Percentiles rank a stretch among this genome's conserved stretches.
phyloP scores from a whole-genome alignment of 2,113 vertebrate species.

The Arothron firmamentum region DNA sequence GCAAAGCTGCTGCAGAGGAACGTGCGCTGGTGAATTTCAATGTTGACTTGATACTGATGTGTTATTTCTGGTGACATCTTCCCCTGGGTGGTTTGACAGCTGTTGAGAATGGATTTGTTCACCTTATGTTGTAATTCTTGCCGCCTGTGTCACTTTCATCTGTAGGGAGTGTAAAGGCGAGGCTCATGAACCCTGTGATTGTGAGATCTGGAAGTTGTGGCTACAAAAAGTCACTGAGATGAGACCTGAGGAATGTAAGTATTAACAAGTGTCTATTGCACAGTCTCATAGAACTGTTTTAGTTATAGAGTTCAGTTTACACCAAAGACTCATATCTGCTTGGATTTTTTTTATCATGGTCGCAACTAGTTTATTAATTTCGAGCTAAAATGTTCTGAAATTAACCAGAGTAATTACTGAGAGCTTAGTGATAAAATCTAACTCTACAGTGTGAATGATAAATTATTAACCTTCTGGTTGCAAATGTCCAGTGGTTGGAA shows the following conservation, averaged over 20 bases:
- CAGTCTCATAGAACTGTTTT: neutral
- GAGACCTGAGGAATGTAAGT: conserved; percentile 95
- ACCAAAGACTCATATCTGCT: too few relatives aligned
- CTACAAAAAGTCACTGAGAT: conserved; percentile 93
- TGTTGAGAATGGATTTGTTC: neutral
- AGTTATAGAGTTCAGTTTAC: too few relatives aligned
- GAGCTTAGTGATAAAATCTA: conserved; percentile 38
- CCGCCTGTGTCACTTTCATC: too few relatives aligned
- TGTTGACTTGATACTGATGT: too few relatives aligned
- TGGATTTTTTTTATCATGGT: too few relatives aligned
- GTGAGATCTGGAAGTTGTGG: conserved; percentile 96
- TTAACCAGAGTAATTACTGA: conserved; percentile 41
- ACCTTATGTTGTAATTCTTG: neutral
- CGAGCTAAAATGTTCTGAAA: conserved; percentile 28
- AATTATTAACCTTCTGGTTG: conserved; percentile 32
- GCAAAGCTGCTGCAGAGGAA: too few relatives aligned
- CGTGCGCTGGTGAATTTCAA: too few relatives aligned
- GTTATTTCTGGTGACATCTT: too few relatives aligned
- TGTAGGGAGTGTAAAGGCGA: conserved; percentile 94
- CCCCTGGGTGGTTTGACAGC: neutral
- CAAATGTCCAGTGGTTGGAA: conserved; percentile 25
- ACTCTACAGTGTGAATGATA: conserved; percentile 34
- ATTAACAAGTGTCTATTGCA: neutral
- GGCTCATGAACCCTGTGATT: conserved; percentile 96
- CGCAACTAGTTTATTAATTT: conserved; percentile 14